Percentiles rank a stretch among this genome's conserved stretches.
phyloP scores from a whole-genome alignment of 2,888 invertebrate genomes.

The Eupithecia centaureata region DNA sequence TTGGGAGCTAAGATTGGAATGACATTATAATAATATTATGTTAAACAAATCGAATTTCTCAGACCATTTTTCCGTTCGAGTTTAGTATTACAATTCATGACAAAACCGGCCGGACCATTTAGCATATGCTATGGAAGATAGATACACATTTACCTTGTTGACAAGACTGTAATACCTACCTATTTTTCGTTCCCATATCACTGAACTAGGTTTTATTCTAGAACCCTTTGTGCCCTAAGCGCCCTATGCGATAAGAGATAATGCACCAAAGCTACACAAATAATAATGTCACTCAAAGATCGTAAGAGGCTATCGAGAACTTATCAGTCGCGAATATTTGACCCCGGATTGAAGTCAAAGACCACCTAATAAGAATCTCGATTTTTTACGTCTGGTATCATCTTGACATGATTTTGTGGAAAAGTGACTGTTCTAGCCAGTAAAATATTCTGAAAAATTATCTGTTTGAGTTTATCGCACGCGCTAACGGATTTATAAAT shows the following conservation, averaged over 20 bases:
- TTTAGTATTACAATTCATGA: neutral
- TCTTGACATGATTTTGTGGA: neutral
- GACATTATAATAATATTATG: neutral
- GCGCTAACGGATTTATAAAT: slow-evolving; percentile 24
- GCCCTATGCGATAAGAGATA: slow-evolving; percentile 7
- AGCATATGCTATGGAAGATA: neutral
- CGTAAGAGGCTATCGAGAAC: slow-evolving; percentile 24
- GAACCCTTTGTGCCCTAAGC: neutral
- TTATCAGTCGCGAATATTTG: slow-evolving; percentile 26
- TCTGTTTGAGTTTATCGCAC: slow-evolving; percentile 1
- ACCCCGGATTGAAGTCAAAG: slow-evolving; percentile 14
- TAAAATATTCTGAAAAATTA: neutral
- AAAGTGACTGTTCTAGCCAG: neutral
- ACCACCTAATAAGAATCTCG: slow-evolving; percentile 7
- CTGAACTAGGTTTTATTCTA: neutral
- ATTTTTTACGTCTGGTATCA: neutral
- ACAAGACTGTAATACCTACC: neutral
- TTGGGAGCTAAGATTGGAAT: neutral
- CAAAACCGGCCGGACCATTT: neutral
- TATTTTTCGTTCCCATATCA: neutral
- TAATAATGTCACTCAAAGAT: slow-evolving; percentile 10
- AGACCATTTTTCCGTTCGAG: neutral
- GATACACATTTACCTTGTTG: neutral
- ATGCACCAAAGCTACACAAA: slow-evolving; percentile 13
- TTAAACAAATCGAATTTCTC: neutral